Percentiles rank a stretch among this genome's conserved stretches.
phyloP scores from a whole-genome alignment of 2,888 invertebrate species.

The Thysanoteuthis rhombus region DNA sequence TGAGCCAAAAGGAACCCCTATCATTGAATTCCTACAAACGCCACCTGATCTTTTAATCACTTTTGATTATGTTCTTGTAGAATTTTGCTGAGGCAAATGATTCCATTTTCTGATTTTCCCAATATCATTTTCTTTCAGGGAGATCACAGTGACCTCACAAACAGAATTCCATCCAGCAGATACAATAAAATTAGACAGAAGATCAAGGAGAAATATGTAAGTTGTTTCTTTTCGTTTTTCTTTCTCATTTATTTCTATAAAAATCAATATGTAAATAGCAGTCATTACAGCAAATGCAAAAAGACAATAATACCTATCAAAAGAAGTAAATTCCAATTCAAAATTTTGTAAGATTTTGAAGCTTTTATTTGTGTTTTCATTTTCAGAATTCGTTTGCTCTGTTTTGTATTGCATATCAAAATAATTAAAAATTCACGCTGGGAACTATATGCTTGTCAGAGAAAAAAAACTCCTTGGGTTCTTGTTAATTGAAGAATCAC shows the following conservation, averaged over 20 bases:
- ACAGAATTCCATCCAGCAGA: constrained; percentile 80
- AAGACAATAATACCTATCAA: too few species aligned
- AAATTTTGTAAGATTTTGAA: too few species aligned
- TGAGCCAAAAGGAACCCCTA: neutral
- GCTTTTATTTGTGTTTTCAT: too few species aligned
- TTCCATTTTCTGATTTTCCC: neutral
- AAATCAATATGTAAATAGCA: too few species aligned
- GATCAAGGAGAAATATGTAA: constrained; percentile 77
- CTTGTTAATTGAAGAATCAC: too few species aligned
- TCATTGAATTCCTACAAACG: neutral
- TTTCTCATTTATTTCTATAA: neutral
- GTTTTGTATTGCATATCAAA: too few species aligned
- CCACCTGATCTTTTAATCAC: neutral
- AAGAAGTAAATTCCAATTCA: too few species aligned
- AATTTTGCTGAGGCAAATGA: neutral
- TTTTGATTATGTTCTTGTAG: neutral
- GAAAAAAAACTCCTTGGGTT: too few species aligned
- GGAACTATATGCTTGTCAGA: too few species aligned
- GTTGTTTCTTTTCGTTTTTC: constrained; percentile 43
- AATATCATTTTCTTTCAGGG: constrained; percentile 51
- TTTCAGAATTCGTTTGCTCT: too few species aligned
- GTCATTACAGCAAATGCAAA: too few species aligned
- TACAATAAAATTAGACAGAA: constrained; percentile 89
- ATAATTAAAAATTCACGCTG: too few species aligned
- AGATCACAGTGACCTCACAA: constrained; percentile 68